Evolutionary conservation across 2,113 vertebrate species (phyloP), one percentile per base, ranked within the genome.

Genomic region (Alligator mississippiensis): DNA sequence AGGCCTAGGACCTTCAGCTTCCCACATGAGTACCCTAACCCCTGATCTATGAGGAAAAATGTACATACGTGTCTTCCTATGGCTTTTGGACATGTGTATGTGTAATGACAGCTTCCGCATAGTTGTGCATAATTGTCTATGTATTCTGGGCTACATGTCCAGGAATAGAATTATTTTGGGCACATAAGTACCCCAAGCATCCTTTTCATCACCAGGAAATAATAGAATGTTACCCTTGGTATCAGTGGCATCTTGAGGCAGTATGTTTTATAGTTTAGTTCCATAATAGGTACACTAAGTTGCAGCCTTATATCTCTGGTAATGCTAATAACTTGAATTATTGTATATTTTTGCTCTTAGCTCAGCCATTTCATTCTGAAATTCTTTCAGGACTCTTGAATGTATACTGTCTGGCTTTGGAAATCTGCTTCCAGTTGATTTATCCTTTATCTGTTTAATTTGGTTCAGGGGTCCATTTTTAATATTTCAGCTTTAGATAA

Each of bases 401-500:
- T 15, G 68, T 8, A n/a, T 86, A 80, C 55, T 86, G 62, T 22
- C 30, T 68, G 81, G 86, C 87, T 34, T 63, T 84, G 5, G 79
- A 57, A 64, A 75, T 82, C 90, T 25, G 16, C 86, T 92, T 86
- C 91, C 86, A 90, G 47, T 9, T 22, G 47, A 70, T 82, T 88
- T 91, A 5, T 38, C 68, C 47, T 47, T 47, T 47, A 47, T 47
- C 47, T 9, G 7, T 47, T 47, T 47, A 76, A 82, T 90, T 84
- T 93, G 62, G 80, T 86, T 27, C 17, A 86, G 17, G 16, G 15
- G 84, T 15, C 1, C 14, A 4, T 60, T 86, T 70, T 38, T 70
- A 30, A 70, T 9, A 38, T 6, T 30, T 34, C 10, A 30, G n/a
- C 18, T 11, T 70, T 5, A 34, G 68, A 38, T 22, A 22, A 19